Base-by-base conservation (phyloP, 2,888 invertebrate species). In the Acleris emargana region DNA sequence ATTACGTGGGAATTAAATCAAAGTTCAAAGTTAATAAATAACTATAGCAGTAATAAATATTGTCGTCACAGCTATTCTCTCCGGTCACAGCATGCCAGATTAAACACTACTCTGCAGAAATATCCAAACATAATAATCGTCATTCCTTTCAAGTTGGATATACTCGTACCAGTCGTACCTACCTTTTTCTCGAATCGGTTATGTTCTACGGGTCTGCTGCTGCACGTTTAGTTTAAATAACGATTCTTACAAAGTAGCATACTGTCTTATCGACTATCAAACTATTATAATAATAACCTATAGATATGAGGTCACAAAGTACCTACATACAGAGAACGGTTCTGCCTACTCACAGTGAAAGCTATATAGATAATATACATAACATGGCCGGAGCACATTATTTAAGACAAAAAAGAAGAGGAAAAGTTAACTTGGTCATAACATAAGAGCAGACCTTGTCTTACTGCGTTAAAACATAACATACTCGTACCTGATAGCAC, bases 261-360 rank as follows among this genome's bases (percentile, higher is more conserved):
- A 11, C 51, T n/a, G 57, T 25, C 22, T 57, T 57, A 57, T 57
- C 57, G 57, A 57, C 42, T 45, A 45, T 57, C 45, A 45, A 45
- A 57, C 43, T 20, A n/a, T 55, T 20, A 55, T 43, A 57, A 45
- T 57, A 57, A 57, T 57, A 43, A 57, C 43, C 57, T 57, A 22
- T 45, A 43, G 57, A 57, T 25, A 45, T 25, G 3, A 25, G 20
- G 57, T 45, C 57, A 45, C n/a, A 43, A 43, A 25, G n/a, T 43
- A 43, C 32, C 9, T 38, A 13, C 13, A 38, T 13, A 9, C 13
- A 13, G 38, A n/a, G 11, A 42, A n/a, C 43, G n/a, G 9, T 38
- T 5, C 18, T 20, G 54, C 43, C n/a, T 17, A 17, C 28, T 25
- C 57, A 25, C 22, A 45, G 18, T 25, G 43, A 13, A 43, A 38